These are phyloP conservation scores for Eupsilia transversa DNA, from an alignment of 2,888 invertebrate genomes.

Conservation along the genomic window DNA sequence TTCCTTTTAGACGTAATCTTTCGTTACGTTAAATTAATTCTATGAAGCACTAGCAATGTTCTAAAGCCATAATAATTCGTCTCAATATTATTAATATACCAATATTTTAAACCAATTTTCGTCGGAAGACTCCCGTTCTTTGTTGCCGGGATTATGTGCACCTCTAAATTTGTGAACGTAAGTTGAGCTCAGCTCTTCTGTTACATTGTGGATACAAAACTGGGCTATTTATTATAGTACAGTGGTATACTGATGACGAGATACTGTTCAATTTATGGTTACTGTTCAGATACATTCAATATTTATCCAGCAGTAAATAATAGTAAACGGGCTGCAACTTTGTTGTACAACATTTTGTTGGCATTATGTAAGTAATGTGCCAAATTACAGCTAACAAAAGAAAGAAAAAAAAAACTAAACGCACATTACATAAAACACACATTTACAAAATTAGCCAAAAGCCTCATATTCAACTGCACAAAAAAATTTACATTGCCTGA, in stretches of 20 bases:
- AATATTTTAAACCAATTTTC: conserved; percentile 43
- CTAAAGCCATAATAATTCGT: not conserved
- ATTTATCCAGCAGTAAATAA: conserved; percentile 28
- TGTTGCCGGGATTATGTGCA: conserved; percentile 40
- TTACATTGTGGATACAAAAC: conserved; percentile 40
- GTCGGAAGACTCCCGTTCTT: conserved; percentile 15
- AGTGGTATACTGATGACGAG: not conserved
- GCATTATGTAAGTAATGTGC: too few species aligned
- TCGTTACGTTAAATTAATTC: not conserved
- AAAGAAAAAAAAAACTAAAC: too few species aligned
- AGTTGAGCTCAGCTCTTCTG: conserved; percentile 9
- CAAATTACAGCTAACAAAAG: too few species aligned
- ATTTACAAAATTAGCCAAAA: too few species aligned
- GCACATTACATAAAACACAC: too few species aligned
- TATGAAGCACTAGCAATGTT: conserved; percentile 1
- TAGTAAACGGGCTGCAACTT: not conserved
- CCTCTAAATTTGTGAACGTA: conserved; percentile 27
- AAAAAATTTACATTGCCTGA: too few species aligned
- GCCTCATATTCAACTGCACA: too few species aligned
- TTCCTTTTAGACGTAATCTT: not conserved
- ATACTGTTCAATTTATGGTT: conserved; percentile 33
- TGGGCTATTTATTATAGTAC: conserved; percentile 25
- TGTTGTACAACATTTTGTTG: not conserved
- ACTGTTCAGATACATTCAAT: conserved; percentile 31
- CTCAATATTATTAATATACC: not conserved